Percentiles rank a stretch among this genome's conserved stretches.
Conservation (phyloP, 1,140 invertebrate species). For the Calliopsis andreniformis region DNA sequence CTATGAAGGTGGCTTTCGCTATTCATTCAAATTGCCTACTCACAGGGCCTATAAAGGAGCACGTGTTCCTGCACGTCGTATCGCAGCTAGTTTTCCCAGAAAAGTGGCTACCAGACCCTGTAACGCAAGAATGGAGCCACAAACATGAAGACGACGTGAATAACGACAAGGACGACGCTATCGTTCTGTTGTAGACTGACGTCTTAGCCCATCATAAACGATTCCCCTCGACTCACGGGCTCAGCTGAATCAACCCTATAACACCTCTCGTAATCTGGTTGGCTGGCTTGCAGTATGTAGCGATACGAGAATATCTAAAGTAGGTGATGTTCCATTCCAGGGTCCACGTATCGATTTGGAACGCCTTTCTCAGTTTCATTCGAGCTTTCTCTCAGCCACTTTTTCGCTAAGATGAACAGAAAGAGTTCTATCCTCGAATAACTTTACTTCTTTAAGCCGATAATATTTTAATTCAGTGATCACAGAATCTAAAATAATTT, state of each 20-base stretch:
- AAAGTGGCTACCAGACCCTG: neutral
- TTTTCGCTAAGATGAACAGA: too few species aligned
- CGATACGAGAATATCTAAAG: constrained; percentile 41
- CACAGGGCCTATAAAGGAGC: constrained; percentile 28
- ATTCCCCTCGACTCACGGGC: constrained; percentile 45
- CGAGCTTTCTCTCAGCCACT: constrained; percentile 2
- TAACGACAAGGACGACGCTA: constrained; percentile 25
- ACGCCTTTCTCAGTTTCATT: neutral
- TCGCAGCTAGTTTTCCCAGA: constrained; percentile 3
- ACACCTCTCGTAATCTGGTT: constrained; percentile 31
- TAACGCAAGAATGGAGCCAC: constrained; percentile 32
- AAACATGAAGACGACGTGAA: constrained; percentile 24
- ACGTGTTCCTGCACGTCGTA: neutral
- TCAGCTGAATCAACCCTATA: constrained; percentile 66
- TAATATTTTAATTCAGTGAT: neutral
- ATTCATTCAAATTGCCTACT: constrained; percentile 20
- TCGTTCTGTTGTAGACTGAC: constrained; percentile 52
- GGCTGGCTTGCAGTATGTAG: constrained; percentile 12
- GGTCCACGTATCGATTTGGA: constrained; percentile 4
- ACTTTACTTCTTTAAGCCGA: too few species aligned
- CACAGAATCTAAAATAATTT: too few species aligned
- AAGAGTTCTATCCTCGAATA: too few species aligned
- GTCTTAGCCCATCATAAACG: constrained; percentile 52
- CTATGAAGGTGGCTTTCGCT: neutral
- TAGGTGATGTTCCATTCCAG: neutral